Percentiles rank a stretch among this genome's conserved stretches.
These are phyloP conservation scores for Chascanopsetta lugubris DNA, from an alignment of 2,113 vertebrate genomes.

Conservation along the genomic window DNA sequence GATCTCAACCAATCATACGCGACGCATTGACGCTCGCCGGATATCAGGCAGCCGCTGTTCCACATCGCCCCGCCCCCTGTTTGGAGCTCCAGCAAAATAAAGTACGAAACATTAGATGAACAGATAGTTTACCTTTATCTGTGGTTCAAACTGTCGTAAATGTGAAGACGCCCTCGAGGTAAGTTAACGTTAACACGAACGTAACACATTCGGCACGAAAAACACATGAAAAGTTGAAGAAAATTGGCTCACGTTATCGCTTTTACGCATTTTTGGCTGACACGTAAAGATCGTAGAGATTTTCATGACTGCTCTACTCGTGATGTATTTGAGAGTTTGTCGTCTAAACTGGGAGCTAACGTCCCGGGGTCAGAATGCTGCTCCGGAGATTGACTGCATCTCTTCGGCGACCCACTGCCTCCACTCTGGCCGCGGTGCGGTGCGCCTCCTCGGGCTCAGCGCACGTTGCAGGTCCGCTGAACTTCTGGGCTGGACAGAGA, in stretches of 20 bases:
- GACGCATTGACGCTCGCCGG: background rate
- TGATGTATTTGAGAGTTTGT: conserved; percentile 1
- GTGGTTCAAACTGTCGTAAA: background rate
- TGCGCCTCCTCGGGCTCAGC: conserved; percentile 80
- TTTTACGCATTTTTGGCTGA: no score
- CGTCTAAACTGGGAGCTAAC: background rate
- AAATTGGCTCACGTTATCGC: no score
- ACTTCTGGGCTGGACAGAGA: conserved; percentile 86
- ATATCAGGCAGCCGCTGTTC: background rate
- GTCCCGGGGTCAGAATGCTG: conserved; percentile 25
- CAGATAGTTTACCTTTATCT: background rate
- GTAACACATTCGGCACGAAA: background rate
- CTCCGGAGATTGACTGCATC: conserved; percentile 33
- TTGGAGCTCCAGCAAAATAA: background rate
- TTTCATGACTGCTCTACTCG: background rate
- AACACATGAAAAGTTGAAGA: background rate
- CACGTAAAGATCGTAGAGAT: no score
- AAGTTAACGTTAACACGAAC: background rate
- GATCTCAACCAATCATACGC: conserved; percentile 18
- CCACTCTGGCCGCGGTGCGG: conserved; percentile 63
- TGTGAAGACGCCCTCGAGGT: background rate
- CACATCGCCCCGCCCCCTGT: background rate
- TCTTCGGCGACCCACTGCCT: conserved; percentile 28
- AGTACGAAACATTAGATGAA: background rate
- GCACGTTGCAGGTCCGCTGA: conserved; percentile 82